Conservation (phyloP, 2,888 invertebrate genomes). For the Lingula anatina region DNA sequence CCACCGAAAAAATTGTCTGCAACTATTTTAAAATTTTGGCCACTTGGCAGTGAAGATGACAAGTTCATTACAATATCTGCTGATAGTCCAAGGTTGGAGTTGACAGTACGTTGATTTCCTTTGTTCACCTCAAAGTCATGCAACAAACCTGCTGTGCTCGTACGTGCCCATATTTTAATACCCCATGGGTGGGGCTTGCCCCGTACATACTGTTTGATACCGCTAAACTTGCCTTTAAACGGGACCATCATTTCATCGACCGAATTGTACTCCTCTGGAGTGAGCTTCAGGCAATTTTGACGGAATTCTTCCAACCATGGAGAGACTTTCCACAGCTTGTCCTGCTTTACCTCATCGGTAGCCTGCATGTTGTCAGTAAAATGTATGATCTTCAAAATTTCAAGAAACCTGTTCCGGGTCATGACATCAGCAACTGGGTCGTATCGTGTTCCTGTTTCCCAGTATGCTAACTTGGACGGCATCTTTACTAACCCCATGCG, state of each 20-base stretch:
- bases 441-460: slow-evolving; percentile 9
- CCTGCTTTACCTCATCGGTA: not conserved
- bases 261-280: slow-evolving; percentile 24
- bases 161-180: slow-evolving; percentile 13
- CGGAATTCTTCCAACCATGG: slow-evolving; percentile 9
- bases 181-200: slow-evolving; percentile 16
- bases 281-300: slow-evolving; percentile 16
- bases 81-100: slow-evolving; percentile 4
- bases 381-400: slow-evolving; percentile 7
- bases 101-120: slow-evolving; percentile 1
- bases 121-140: slow-evolving; percentile 12
- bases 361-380: slow-evolving; percentile 9
- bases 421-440: slow-evolving; percentile 10
- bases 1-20: slow-evolving; percentile 8
- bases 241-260: slow-evolving; percentile 34
- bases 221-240: slow-evolving; percentile 24
- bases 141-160: slow-evolving; percentile 1
- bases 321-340: slow-evolving; percentile 13
- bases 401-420: slow-evolving; percentile 11
- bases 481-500: slow-evolving; percentile 12
- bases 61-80: slow-evolving; percentile 7
- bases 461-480: slow-evolving; percentile 7
- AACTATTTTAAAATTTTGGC: slow-evolving; percentile 11
- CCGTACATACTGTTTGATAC: slow-evolving; percentile 11
- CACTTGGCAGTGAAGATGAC: not conserved